phyloP scores from a whole-genome alignment of 2,888 invertebrate genomes.

The Machimus atricapillus region DNA sequence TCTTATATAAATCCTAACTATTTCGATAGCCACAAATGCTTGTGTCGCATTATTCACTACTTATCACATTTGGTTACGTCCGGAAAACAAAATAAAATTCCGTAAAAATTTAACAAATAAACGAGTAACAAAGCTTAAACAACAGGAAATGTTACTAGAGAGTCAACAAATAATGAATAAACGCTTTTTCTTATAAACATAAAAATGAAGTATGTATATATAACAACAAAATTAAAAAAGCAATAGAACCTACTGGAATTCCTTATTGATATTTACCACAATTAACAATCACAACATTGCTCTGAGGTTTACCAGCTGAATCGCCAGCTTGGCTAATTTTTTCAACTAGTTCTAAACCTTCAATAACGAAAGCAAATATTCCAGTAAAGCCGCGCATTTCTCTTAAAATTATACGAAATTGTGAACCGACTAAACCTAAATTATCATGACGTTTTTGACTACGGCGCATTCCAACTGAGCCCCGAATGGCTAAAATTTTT shows the following conservation, averaged over 20 bases:
- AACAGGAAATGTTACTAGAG: neutral
- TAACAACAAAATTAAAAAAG: neutral
- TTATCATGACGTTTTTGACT: constrained; percentile 82
- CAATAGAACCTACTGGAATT: constrained; percentile 3
- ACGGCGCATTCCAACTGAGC: constrained; percentile 82
- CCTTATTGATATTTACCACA: constrained; percentile 74
- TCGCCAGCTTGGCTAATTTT: constrained; percentile 80
- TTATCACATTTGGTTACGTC: constrained; percentile 12
- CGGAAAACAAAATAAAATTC: neutral
- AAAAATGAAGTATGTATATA: neutral
- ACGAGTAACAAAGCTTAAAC: neutral
- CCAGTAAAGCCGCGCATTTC: constrained; percentile 85
- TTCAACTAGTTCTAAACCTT: constrained; percentile 79
- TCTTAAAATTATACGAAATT: constrained; percentile 80
- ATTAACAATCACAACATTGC: constrained; percentile 74
- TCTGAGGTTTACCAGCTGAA: constrained; percentile 78
- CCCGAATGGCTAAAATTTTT: constrained; percentile 75
- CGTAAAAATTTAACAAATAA: neutral
- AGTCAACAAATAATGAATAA: neutral
- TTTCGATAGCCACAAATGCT: constrained; percentile 27
- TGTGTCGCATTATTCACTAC: neutral
- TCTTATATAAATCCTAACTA: constrained; percentile 13
- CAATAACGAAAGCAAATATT: constrained; percentile 81
- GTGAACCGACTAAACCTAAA: constrained; percentile 82
- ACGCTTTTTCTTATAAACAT: neutral